Percentiles rank a stretch among this genome's conserved stretches.
These are phyloP conservation scores for Drosophila dives DNA, from an alignment of 2,888 invertebrate species.

Conservation along the genomic window DNA sequence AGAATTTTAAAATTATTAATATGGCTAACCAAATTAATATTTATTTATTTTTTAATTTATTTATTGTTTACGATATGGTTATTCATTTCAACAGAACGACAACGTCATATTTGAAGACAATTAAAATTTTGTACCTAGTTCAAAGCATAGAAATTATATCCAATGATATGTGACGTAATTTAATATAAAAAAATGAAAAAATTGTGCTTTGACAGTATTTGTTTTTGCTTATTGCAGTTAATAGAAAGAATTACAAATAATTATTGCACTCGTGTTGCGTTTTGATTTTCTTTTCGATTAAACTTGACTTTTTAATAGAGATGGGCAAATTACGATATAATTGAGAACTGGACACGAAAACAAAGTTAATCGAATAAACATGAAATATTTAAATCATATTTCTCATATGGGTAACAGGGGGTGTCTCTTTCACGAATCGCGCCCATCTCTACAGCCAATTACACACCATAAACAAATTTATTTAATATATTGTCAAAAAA, in stretches of 20 bases:
- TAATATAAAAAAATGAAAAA: conserved; percentile 5
- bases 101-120: conserved; percentile 8
- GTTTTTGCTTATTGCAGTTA: conserved; percentile 38
- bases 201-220: conserved; percentile 18
- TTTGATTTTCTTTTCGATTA: conserved; percentile 55
- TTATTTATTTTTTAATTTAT: conserved; percentile 22
- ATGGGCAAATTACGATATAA: neutral
- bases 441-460: conserved; percentile 10
- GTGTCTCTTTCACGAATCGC: neutral
- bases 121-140: conserved; percentile 40
- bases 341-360: conserved; percentile 1
- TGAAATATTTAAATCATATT: neutral
- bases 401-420: neutral
- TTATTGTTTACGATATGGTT: conserved; percentile 70
- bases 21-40: conserved; percentile 21
- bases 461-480: conserved; percentile 10
- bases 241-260: conserved; percentile 58
- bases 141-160: conserved; percentile 12
- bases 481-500: conserved; percentile 19
- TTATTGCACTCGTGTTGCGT: conserved; percentile 74
- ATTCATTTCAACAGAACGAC: conserved; percentile 51
- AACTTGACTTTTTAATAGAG: conserved; percentile 15
- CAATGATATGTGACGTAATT: conserved; percentile 57
- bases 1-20: conserved; percentile 28
- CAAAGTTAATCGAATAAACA: neutral